A percentile compares a stretch with the other conserved stretches of the same genome.
Evolutionary conservation across 2,113 vertebrate species (phyloP).

Genomic region (Elephas maximus): DNA sequence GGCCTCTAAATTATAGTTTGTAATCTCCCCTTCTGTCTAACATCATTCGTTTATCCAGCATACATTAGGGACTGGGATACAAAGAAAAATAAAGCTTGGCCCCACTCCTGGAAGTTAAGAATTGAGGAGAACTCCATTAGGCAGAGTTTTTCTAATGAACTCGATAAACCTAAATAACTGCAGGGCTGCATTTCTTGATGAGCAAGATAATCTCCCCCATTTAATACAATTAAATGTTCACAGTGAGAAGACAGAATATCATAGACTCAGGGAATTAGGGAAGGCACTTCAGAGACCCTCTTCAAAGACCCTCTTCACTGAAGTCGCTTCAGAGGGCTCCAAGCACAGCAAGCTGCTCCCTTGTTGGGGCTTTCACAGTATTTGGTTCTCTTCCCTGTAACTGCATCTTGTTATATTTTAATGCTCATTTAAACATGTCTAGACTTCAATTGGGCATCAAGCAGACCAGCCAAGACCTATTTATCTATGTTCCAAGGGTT

Average conservation of each 20-base stretch:
- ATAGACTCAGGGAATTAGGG: not conserved
- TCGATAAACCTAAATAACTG: not conserved
- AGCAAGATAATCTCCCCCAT: not conserved
- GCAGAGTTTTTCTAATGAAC: not conserved
- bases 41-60: not conserved
- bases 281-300: not conserved
- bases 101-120: not conserved
- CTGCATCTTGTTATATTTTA: not conserved
- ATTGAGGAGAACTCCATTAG: not conserved
- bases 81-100: not conserved
- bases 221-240: not conserved
- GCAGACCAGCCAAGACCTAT: not conserved
- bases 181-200: not conserved
- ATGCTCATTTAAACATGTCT: not conserved
- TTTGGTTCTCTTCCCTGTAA: slow-evolving; percentile 43
- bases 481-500: not conserved
- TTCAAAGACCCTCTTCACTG: not conserved
- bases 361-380: not conserved
- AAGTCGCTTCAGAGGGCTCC: not conserved
- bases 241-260: not conserved
- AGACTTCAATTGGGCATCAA: not conserved
- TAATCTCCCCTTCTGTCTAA: slow-evolving; percentile 20
- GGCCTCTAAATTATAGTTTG: not conserved
- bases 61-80: not conserved
- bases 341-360: not conserved